phyloP scores from a whole-genome alignment of 2,888 invertebrate genomes.

The Machimus atricapillus region DNA sequence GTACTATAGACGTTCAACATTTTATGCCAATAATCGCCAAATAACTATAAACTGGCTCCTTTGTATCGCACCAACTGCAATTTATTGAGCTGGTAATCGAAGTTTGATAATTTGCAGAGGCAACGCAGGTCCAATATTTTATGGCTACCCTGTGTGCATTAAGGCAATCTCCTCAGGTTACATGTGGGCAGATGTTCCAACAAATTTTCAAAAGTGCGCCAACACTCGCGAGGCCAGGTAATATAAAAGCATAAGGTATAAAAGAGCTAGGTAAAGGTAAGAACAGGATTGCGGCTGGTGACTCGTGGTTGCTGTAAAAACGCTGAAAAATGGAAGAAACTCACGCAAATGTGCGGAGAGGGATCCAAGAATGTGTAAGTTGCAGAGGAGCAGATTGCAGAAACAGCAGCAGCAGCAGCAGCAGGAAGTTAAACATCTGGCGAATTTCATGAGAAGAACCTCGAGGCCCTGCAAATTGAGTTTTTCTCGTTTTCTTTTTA shows the following conservation, averaged over 20 bases:
- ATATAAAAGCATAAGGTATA: not conserved
- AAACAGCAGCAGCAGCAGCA: not conserved
- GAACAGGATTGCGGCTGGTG: not conserved
- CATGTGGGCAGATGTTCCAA: constrained; percentile 33
- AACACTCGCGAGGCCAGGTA: constrained; percentile 11
- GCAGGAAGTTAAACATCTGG: constrained; percentile 28
- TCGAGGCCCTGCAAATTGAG: not conserved
- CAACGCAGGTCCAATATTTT: not conserved
- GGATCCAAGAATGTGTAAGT: not conserved
- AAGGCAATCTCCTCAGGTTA: not conserved
- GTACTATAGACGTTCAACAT: too few species aligned
- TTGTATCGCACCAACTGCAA: not conserved
- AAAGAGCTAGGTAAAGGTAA: not conserved
- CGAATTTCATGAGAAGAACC: constrained; percentile 7
- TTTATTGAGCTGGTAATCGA: not conserved
- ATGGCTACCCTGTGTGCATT: constrained; percentile 11
- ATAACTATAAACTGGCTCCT: not conserved
- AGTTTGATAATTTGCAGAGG: not conserved
- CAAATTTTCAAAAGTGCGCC: not conserved
- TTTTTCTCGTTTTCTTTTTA: not conserved
- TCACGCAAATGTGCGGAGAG: not conserved
- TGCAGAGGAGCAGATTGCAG: not conserved
- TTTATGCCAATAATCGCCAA: not conserved
- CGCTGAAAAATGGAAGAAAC: not conserved
- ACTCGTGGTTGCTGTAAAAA: not conserved